phyloP scores from a whole-genome alignment of 2,888 invertebrate species.

The Stenotaenia linearis region DNA sequence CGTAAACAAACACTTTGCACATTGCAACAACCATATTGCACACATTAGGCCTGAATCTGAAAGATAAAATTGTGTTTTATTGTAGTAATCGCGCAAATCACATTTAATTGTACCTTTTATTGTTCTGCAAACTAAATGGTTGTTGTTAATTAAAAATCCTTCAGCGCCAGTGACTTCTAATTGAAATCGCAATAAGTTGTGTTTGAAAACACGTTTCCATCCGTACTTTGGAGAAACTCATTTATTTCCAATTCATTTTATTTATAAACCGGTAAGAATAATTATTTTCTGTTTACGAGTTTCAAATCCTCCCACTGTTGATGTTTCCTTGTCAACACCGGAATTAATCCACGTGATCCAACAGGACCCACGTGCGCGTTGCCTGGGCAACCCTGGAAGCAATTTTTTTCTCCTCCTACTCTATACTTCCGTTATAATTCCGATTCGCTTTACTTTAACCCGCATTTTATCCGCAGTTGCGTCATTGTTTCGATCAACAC shows the following conservation, averaged over 20 bases:
- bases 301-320: not conserved
- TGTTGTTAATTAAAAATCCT: not conserved
- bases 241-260: not conserved
- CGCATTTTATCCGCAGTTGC: not conserved
- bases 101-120: too few species aligned
- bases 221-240: not conserved
- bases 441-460: not conserved
- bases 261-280: too few species aligned
- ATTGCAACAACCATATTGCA: too few species aligned
- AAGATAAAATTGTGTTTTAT: too few species aligned
- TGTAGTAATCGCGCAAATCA: too few species aligned
- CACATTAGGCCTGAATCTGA: too few species aligned
- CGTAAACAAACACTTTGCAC: too few species aligned
- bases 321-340: not conserved
- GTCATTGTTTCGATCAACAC: not conserved
- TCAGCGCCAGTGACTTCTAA: not conserved
- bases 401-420: not conserved
- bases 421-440: not conserved
- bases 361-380: not conserved
- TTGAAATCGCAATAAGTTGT: not conserved
- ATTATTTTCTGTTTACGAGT: too few species aligned
- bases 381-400: not conserved
- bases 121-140: too few species aligned
- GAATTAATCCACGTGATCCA: not conserved
- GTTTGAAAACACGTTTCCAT: not conserved